These are phyloP conservation scores for Drosophila lutescens DNA, from an alignment of 2,888 invertebrate species.

Conservation along the genomic window DNA sequence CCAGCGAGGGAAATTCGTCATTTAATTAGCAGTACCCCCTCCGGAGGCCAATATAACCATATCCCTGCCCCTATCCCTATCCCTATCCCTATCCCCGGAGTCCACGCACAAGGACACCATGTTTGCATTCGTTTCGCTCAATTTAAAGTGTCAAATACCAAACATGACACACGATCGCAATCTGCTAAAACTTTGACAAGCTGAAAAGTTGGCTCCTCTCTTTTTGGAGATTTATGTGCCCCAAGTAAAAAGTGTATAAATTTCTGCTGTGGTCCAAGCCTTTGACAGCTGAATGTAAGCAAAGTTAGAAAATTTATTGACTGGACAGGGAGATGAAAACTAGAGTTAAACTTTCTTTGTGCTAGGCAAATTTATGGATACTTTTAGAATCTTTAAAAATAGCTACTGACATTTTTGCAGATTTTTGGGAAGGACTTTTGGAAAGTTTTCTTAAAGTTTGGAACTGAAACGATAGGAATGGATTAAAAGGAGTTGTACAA, in stretches of 20 bases:
- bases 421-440: no score
- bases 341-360: constrained; percentile 10
- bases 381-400: neutral
- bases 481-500: no score
- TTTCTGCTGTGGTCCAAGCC: constrained; percentile 59
- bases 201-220: constrained; percentile 24
- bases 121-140: constrained; percentile 69
- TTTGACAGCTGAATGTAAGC: constrained; percentile 57
- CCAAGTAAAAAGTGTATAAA: constrained; percentile 67
- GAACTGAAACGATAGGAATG: no score
- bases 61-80: constrained; percentile 2
- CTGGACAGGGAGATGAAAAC: constrained; percentile 14
- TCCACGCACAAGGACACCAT: constrained; percentile 29
- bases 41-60: constrained; percentile 28
- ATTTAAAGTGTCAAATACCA: constrained; percentile 70
- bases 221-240: constrained; percentile 56
- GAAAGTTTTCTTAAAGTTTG: no score
- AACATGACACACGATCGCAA: constrained; percentile 53
- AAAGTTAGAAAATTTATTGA: constrained; percentile 35
- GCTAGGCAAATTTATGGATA: constrained; percentile 14
- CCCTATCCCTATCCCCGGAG: neutral
- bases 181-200: constrained; percentile 38
- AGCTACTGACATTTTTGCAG: neutral
- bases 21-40: constrained; percentile 49
- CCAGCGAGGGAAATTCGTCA: constrained; percentile 57